These are phyloP conservation scores for Poecilia velifera DNA, from an alignment of 2,797 vertebrate genomes.

Conservation along the genomic window DNA sequence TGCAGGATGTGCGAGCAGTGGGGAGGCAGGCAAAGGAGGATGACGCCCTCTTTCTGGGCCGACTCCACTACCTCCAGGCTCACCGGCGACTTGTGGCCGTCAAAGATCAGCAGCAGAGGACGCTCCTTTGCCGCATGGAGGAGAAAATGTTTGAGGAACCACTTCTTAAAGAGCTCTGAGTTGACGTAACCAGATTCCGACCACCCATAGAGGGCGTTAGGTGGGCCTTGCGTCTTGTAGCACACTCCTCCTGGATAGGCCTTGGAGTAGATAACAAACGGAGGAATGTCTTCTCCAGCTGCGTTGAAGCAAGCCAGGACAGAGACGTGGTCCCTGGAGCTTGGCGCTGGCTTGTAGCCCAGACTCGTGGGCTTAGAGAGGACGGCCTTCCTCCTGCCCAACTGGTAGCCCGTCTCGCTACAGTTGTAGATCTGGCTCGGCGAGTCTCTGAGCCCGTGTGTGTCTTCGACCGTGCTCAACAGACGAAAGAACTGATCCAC, in stretches of 20 bases:
- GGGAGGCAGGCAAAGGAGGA: conserved; percentile 72
- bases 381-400: conserved; percentile 65
- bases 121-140: conserved; percentile 57
- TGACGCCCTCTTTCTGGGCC: conserved; percentile 63
- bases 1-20: conserved; percentile 74
- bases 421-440: conserved; percentile 72
- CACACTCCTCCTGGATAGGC: conserved; percentile 73
- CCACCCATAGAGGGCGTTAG: conserved; percentile 70
- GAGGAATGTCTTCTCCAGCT: conserved; percentile 67
- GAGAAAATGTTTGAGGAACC: conserved; percentile 77
- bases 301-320: conserved; percentile 71
- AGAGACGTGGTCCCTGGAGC: conserved; percentile 69
- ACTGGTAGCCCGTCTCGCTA: conserved; percentile 70
- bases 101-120: conserved; percentile 69
- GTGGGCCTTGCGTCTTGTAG: conserved; percentile 75
- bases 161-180: conserved; percentile 77
- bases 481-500: conserved; percentile 72
- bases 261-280: conserved; percentile 75
- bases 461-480: conserved; percentile 54
- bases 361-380: conserved; percentile 61
- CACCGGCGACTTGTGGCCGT: conserved; percentile 70
- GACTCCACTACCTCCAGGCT: conserved; percentile 75
- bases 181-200: conserved; percentile 67
- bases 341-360: conserved; percentile 56
- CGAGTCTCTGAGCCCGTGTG: conserved; percentile 60